Evolutionary conservation across 2,113 vertebrate species (phyloP).

Genomic region (Lampris megalopsis): DNA sequence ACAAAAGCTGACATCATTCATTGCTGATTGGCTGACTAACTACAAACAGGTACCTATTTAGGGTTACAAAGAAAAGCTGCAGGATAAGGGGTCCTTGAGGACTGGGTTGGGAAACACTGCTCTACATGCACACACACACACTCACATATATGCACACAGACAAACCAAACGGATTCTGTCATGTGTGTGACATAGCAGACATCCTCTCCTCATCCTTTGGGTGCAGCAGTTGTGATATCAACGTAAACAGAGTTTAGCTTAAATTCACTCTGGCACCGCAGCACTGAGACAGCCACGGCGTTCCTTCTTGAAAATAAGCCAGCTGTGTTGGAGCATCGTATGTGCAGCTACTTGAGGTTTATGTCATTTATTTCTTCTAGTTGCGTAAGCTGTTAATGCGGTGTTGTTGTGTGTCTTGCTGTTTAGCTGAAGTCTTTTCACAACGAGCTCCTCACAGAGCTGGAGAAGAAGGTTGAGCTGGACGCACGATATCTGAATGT

Average conservation of each 20-base stretch:
- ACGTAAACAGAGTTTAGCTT: not conserved
- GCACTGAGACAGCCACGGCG: not conserved
- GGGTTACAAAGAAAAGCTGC: too few relatives aligned
- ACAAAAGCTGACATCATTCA: too few relatives aligned
- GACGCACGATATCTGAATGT: constrained; percentile 96
- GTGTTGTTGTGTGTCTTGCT: constrained; percentile 32
- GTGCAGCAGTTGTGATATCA: constrained; percentile 18
- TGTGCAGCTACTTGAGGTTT: not conserved
- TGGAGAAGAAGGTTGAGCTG: constrained; percentile 99
- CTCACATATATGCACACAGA: not conserved
- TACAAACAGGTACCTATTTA: too few relatives aligned
- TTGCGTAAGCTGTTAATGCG: constrained; percentile 5
- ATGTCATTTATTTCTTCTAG: not conserved
- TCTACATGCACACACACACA: constrained; percentile 2
- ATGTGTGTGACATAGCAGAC: not conserved
- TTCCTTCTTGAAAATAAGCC: not conserved
- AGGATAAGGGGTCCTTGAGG: too few relatives aligned
- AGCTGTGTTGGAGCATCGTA: not conserved
- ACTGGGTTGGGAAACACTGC: not conserved
- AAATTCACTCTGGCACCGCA: not conserved
- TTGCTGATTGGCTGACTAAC: too few relatives aligned
- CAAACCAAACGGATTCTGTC: not conserved
- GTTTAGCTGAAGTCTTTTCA: constrained; percentile 96
- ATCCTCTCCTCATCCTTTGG: not conserved
- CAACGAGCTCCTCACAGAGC: constrained; percentile 93